Percentiles rank a stretch among this genome's conserved stretches.
phyloP scores from a whole-genome alignment of 2,113 vertebrate species.

The Phylloscopus trochiloides region DNA sequence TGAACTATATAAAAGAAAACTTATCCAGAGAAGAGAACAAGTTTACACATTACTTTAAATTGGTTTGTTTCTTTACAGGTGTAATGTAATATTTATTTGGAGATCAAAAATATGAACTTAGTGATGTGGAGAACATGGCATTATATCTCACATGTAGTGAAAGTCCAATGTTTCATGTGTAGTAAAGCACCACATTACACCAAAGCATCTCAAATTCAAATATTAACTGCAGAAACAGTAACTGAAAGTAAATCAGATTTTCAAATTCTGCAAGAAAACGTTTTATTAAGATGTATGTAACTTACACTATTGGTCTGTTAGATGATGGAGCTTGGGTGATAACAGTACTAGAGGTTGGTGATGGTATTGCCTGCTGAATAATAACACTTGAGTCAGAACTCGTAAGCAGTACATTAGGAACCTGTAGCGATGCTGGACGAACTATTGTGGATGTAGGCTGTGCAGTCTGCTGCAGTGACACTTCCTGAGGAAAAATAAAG shows the following conservation, averaged over 20 bases:
- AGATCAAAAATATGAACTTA: conserved; percentile 36
- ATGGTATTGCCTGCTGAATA: conserved; percentile 97
- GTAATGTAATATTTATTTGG: neutral
- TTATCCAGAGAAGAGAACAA: conserved; percentile 50
- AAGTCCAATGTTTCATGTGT: conserved; percentile 15
- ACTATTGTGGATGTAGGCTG: conserved; percentile 96
- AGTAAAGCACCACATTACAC: conserved; percentile 29
- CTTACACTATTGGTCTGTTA: conserved; percentile 98
- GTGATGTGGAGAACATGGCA: conserved; percentile 27
- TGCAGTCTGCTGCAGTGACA: conserved; percentile 91
- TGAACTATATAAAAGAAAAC: conserved; percentile 65
- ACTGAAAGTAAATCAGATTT: neutral
- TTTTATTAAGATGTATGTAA: conserved; percentile 63
- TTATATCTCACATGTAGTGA: conserved; percentile 32
- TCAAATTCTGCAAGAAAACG: neutral
- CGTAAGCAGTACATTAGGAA: conserved; percentile 95
- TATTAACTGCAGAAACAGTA: neutral
- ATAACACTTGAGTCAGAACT: conserved; percentile 97
- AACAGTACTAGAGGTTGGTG: conserved; percentile 98
- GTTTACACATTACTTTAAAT: conserved; percentile 18
- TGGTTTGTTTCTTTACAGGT: neutral
- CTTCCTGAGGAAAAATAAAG: conserved; percentile 80
- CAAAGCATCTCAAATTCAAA: conserved; percentile 1
- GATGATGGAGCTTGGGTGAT: conserved; percentile 97
- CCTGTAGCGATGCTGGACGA: conserved; percentile 96